phyloP scores from a whole-genome alignment of 2,113 vertebrate species.

The Rhizomys pruinosus region DNA sequence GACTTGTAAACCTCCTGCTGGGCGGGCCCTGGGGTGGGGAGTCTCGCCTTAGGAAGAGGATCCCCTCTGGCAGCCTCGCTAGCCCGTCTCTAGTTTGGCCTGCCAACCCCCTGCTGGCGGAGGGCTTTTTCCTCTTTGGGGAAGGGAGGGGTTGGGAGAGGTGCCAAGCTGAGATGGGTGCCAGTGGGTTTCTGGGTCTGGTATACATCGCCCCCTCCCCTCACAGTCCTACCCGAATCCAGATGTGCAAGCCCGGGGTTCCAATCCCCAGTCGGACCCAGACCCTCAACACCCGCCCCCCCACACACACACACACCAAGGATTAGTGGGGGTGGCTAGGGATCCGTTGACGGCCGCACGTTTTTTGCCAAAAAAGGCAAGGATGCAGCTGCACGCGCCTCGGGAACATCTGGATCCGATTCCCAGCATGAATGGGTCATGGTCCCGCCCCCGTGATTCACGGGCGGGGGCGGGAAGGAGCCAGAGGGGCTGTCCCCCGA shows the following conservation, averaged over 20 bases:
- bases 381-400: conserved; percentile 90
- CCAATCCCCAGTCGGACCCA: conserved; percentile 7
- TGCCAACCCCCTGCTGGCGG: conserved; percentile 8
- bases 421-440: conserved; percentile 93
- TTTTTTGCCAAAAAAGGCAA: conserved; percentile 99
- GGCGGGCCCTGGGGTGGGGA: background rate
- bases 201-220: background rate
- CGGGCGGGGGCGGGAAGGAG: conserved; percentile 82
- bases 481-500: conserved; percentile 71
- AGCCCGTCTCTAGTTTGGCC: background rate
- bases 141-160: conserved; percentile 29
- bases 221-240: background rate
- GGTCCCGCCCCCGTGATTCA: conserved; percentile 82
- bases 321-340: conserved; percentile 63
- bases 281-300: conserved; percentile 64
- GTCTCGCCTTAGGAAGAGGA: conserved; percentile 51
- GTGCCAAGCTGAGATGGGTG: background rate
- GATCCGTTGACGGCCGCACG: conserved; percentile 84
- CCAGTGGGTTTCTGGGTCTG: background rate
- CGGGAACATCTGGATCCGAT: conserved; percentile 97
- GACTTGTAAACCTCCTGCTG: background rate
- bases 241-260: background rate
- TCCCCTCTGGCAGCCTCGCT: background rate
- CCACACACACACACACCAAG: no score
- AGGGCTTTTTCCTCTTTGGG: conserved; percentile 18